phyloP scores from a whole-genome alignment of 1,140 invertebrate species.

The Nebria ingens region DNA sequence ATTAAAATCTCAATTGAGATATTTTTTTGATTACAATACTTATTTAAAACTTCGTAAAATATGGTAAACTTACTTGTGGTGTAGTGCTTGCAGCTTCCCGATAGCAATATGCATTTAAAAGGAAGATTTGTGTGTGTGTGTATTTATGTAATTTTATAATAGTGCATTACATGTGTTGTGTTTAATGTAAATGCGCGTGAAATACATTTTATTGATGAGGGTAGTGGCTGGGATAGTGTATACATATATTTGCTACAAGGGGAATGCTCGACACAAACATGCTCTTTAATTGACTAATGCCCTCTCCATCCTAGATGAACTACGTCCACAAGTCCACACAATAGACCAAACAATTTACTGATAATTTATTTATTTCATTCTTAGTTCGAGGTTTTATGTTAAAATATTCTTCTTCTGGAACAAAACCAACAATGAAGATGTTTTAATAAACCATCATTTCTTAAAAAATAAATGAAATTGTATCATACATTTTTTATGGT shows the following conservation, averaged over 20 bases:
- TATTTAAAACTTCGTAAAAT: too few relatives aligned
- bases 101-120: too few relatives aligned
- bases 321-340: slow-evolving; percentile 6
- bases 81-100: too few relatives aligned
- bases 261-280: slow-evolving; percentile 13
- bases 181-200: not conserved
- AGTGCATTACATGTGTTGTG: not conserved
- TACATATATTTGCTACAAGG: not conserved
- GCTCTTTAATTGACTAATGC: slow-evolving; percentile 17
- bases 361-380: not conserved
- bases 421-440: too few relatives aligned
- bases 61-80: too few relatives aligned
- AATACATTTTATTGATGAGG: not conserved
- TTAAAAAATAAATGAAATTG: not conserved
- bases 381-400: not conserved
- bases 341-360: not conserved
- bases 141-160: not conserved
- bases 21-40: too few relatives aligned
- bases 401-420: too few relatives aligned
- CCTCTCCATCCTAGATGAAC: slow-evolving; percentile 15
- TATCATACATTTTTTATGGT: too few relatives aligned
- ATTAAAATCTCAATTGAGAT: too few relatives aligned
- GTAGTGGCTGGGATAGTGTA: not conserved
- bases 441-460: too few relatives aligned
- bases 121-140: not conserved